Evolutionary conservation across 2,888 invertebrate species (phyloP), one percentile per base, ranked within the genome.

Genomic region (Sialis lutaria): DNA sequence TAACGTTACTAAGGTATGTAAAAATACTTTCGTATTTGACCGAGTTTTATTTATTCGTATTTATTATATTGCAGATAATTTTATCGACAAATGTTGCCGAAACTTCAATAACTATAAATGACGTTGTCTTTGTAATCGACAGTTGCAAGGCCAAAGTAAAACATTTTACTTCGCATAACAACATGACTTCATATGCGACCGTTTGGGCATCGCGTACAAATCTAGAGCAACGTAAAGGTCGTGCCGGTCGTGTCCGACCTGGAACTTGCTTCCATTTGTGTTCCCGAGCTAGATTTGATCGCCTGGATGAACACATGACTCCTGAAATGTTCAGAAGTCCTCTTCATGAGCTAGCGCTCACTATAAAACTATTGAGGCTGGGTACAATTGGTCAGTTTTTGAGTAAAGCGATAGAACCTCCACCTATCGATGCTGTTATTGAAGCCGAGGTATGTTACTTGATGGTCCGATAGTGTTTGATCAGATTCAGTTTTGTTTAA

Each of bases 271-370:
- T 92, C 65, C 92, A 93, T 54, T 69, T 98, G 12, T 95, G 93
- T 57, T 88, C 85, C 0, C 70, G 70, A 53, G 81, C 86, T 0
- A 71, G 89, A 12, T 86, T 64, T 62, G 72, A 75, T 0, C 75
- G 73, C 47, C 67, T 90, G 44, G 90, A 90, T 4, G 85, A 95
- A 56, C 91, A 96, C 58, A 80, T 87, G 62, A 91, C 92, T 0
- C 95, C 97, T 0, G 97, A 98, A 71, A 97, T 98, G 79, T 92
- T 97, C 68, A 75, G 97, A 46, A 96, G 96, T 0, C 97, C 97
- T 0, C 68, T 98, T 10, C 96, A 97, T 59, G 96, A 97, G 62
- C 69, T 97, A 47, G 90, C 93, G 0, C 72, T 98, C 46, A 86
- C 88, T 39, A 89, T 92, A 48, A 92, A 95, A 61, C 69, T 97